Evolutionary conservation across 2,888 invertebrate species (phyloP).

Genomic region (Eilema caniola): DNA sequence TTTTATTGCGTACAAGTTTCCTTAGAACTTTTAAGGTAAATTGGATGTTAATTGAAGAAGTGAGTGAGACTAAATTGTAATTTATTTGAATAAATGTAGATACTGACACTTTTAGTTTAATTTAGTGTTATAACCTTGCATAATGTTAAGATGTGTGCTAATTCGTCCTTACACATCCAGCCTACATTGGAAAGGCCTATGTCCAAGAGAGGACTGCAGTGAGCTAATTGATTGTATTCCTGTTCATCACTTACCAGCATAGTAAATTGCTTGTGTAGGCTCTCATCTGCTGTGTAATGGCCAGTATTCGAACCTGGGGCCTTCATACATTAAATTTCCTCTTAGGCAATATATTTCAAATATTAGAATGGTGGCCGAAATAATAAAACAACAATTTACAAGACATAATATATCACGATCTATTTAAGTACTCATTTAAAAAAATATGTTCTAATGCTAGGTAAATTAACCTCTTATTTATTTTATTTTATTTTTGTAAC

Average conservation of each 20-base stretch:
- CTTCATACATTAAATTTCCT: no score
- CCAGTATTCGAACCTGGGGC: neutral
- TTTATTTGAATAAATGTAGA: constrained; percentile 59
- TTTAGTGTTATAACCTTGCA: neutral
- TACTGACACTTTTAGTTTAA: constrained; percentile 32
- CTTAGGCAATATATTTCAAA: no score
- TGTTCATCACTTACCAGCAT: no score
- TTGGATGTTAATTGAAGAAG: constrained; percentile 23
- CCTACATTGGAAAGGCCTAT: no score
- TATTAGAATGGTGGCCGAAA: neutral
- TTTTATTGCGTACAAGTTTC: no score
- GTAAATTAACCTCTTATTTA: neutral
- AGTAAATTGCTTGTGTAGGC: no score
- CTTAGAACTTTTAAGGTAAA: neutral
- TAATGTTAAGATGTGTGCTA: no score
- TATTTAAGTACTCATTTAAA: constrained; percentile 46
- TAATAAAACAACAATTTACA: constrained; percentile 32
- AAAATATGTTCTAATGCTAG: constrained; percentile 26
- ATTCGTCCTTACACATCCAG: no score
- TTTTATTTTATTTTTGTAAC: no score
- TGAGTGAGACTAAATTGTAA: constrained; percentile 60
- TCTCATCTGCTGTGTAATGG: no score
- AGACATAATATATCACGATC: constrained; percentile 35
- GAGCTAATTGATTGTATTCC: no score
- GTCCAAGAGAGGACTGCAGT: no score